phyloP scores from a whole-genome alignment of 2,113 vertebrate species.

The Orthochromis indermauri region DNA sequence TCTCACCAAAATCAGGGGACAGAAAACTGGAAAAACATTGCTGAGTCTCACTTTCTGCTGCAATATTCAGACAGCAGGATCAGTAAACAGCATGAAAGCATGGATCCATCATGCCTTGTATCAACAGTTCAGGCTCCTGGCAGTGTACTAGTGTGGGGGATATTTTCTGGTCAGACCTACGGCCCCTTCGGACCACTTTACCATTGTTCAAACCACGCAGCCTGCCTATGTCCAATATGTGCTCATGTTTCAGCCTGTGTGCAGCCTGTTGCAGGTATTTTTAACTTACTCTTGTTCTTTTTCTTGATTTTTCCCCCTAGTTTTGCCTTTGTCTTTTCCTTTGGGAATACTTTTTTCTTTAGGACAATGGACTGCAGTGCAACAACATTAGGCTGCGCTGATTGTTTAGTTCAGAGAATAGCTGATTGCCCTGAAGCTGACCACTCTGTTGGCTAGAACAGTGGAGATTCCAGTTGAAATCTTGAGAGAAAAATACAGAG shows the following conservation, averaged over 20 bases:
- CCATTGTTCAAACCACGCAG: not conserved
- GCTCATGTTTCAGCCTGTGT: not conserved
- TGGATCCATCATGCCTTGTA: not conserved
- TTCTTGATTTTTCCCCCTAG: not conserved
- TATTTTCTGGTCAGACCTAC: not conserved
- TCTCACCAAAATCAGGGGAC: not conserved
- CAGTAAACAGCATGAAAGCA: not conserved
- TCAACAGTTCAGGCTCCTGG: not conserved
- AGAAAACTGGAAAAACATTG: not conserved
- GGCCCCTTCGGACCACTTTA: accelerated
- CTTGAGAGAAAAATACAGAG: not conserved
- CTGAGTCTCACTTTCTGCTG: not conserved
- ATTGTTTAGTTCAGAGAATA: not conserved
- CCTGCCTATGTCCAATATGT: not conserved
- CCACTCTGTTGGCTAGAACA: not conserved
- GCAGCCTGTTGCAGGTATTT: not conserved
- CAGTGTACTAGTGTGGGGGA: not conserved
- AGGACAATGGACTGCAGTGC: not conserved
- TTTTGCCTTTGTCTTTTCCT: not conserved
- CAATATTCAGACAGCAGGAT: not conserved
- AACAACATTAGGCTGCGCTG: not conserved
- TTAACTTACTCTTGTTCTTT: not conserved
- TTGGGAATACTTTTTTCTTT: not conserved
- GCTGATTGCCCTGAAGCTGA: not conserved
- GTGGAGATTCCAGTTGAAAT: not conserved